A percentile compares a stretch with the other conserved stretches of the same genome.
Evolutionary conservation across 2,113 vertebrate species (phyloP).

Genomic region (Petroica traversi): DNA sequence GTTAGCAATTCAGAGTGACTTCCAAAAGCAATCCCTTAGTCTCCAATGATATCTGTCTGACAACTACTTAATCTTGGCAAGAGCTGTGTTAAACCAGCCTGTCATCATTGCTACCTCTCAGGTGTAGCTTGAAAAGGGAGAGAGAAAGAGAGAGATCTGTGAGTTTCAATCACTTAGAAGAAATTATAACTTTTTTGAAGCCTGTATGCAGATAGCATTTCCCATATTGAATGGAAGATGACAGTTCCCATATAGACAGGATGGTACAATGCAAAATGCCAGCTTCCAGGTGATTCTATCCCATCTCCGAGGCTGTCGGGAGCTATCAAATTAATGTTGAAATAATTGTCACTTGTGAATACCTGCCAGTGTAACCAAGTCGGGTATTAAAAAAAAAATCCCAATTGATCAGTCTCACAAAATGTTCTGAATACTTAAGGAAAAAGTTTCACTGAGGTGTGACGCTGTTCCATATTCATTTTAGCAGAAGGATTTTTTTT

Average conservation of each 20-base stretch:
- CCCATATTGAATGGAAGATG: constrained; percentile 62
- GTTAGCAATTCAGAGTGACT: constrained; percentile 79
- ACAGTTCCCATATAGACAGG: constrained; percentile 66
- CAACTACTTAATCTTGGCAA: constrained; percentile 81
- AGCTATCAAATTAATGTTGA: constrained; percentile 71
- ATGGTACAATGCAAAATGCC: constrained; percentile 57
- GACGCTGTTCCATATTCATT: constrained; percentile 60
- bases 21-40: constrained; percentile 75
- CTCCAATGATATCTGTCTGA: constrained; percentile 79
- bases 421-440: constrained; percentile 68
- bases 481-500: neutral
- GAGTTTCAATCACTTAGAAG: constrained; percentile 68
- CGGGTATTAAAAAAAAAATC: constrained; percentile 43
- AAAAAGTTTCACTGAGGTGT: constrained; percentile 64
- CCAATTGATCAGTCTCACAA: constrained; percentile 66
- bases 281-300: constrained; percentile 63
- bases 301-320: constrained; percentile 44
- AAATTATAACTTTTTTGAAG: constrained; percentile 72
- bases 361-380: constrained; percentile 71
- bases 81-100: constrained; percentile 78
- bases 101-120: constrained; percentile 69
- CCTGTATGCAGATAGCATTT: constrained; percentile 62
- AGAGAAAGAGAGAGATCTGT: constrained; percentile 60
- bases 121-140: constrained; percentile 66
- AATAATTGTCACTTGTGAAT: constrained; percentile 69